These are phyloP conservation scores for Hypomecis atomaria DNA, from an alignment of 2,888 invertebrate genomes.

Conservation along the genomic window DNA sequence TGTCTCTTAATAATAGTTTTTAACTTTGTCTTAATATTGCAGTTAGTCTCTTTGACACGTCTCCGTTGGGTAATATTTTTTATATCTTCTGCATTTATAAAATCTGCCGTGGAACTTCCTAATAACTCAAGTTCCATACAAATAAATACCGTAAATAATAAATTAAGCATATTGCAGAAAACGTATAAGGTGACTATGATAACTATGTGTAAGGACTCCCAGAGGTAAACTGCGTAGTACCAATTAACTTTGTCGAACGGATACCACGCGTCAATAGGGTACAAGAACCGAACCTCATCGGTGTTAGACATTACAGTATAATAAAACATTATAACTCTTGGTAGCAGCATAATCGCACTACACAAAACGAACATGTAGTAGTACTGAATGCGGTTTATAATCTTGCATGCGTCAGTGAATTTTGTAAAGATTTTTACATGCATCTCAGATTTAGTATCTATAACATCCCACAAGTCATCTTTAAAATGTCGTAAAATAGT, in stretches of 20 bases:
- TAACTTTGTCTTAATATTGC: conserved; percentile 53
- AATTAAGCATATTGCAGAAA: conserved; percentile 63
- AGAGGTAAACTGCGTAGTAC: conserved; percentile 65
- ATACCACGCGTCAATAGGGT: conserved; percentile 75
- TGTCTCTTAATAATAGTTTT: conserved; percentile 62
- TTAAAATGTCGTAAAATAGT: conserved; percentile 61
- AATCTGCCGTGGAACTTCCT: conserved; percentile 55
- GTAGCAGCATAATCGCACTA: conserved; percentile 61
- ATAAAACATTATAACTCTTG: conserved; percentile 67
- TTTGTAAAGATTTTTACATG: conserved; percentile 54
- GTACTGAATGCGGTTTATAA: conserved; percentile 58
- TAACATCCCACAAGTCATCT: conserved; percentile 58
- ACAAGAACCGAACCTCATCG: conserved; percentile 56
- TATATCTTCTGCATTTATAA: conserved; percentile 58
- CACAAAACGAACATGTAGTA: conserved; percentile 59
- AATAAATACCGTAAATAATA: conserved; percentile 59
- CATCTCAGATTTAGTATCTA: conserved; percentile 46
- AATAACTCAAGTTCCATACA: conserved; percentile 72
- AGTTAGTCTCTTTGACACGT: conserved; percentile 46
- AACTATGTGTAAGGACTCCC: conserved; percentile 69
- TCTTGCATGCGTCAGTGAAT: conserved; percentile 53
- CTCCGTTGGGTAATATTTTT: conserved; percentile 43
- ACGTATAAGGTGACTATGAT: conserved; percentile 62
- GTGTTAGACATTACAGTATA: conserved; percentile 52
- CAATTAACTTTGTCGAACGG: conserved; percentile 71